phyloP scores from a whole-genome alignment of 2,888 invertebrate genomes.

The Dynastes grantii region DNA sequence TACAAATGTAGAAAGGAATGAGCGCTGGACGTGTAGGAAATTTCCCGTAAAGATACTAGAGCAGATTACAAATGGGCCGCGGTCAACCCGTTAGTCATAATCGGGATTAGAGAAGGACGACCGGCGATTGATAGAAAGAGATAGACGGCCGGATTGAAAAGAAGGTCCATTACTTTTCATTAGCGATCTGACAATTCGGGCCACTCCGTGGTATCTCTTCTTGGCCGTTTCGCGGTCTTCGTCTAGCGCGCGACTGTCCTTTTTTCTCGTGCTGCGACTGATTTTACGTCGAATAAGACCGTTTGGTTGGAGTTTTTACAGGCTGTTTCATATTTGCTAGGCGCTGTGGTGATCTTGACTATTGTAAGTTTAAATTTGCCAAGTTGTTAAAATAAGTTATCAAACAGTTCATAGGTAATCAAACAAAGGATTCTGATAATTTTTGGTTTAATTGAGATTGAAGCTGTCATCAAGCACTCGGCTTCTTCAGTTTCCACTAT shows the following conservation, averaged over 20 bases:
- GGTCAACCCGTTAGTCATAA: conserved; percentile 56
- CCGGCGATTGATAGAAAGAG: conserved; percentile 38
- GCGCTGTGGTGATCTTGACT: background rate
- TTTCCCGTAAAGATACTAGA: conserved; percentile 37
- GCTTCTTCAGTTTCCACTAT: too few relatives aligned
- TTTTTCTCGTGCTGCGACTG: background rate
- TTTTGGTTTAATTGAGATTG: too few relatives aligned
- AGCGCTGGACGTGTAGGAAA: conserved; percentile 16
- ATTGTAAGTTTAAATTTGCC: too few relatives aligned
- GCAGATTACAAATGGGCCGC: conserved; percentile 39
- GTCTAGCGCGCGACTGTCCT: background rate
- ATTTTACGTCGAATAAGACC: background rate
- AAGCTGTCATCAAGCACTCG: too few relatives aligned
- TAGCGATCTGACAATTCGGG: conserved; percentile 61
- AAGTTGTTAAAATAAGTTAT: too few relatives aligned
- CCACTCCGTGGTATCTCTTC: conserved; percentile 47
- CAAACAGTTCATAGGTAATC: too few relatives aligned
- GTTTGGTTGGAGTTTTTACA: too few relatives aligned
- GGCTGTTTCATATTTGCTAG: background rate
- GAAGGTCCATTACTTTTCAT: conserved; percentile 64
- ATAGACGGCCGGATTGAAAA: conserved; percentile 56
- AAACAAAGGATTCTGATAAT: too few relatives aligned
- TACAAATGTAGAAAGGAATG: too few relatives aligned
- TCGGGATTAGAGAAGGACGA: conserved; percentile 54
- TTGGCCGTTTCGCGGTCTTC: background rate